Base-by-base conservation (phyloP, 1,140 invertebrate species). In the Zaprionus lachaisei region DNA sequence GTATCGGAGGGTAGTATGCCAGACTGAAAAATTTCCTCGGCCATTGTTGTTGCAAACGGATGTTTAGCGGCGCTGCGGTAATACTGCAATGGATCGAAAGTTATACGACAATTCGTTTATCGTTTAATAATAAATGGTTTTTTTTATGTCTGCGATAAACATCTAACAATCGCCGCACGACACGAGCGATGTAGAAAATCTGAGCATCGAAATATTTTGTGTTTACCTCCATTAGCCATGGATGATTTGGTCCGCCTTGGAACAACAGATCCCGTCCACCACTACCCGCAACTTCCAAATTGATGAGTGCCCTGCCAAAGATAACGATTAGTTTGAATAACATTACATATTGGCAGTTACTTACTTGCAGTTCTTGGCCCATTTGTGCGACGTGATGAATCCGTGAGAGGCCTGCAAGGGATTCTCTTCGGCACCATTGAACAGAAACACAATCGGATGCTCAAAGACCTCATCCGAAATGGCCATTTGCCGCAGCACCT, bases 351-450 rank as follows among this genome's bases (percentile, higher is more conserved):
- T 5, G 15, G 0, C 2, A 20, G 15, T 31, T 6, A 7, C 77
- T 77, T 63, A 92, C 91, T 91, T 87, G 92, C 94, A 95, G 89
- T 96, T 95, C 71, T 95, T 94, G 1, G 97, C 96, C 98, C 98
- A 99, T 79, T 94, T 95, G 94, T 99, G 98, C 93, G 97, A 95
- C 0, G 98, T 98, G 74, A 99, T 97, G 92, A 99, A 99, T 22
- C 97, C 98, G 94, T 99, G 98, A 56, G 97, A 98, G 49, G 96
- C 98, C 94, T 96, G 97, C 92, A 98, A 93, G 72, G 97, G 95
- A 94, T 97, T 98, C 94, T 99, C 98, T 94, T 99, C 98, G 37
- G 97, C 98, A 58, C 98, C 97, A 94, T 98, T 98, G 87, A 98
- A 97, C 24, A 98, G 94, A 92, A 98, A 97, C 31, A 98, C 94